A percentile compares a stretch with the other conserved stretches of the same genome.
These are phyloP conservation scores for Caenorhabditis brenneri DNA, from an alignment of 1,140 invertebrate species.

Conservation along the genomic window DNA sequence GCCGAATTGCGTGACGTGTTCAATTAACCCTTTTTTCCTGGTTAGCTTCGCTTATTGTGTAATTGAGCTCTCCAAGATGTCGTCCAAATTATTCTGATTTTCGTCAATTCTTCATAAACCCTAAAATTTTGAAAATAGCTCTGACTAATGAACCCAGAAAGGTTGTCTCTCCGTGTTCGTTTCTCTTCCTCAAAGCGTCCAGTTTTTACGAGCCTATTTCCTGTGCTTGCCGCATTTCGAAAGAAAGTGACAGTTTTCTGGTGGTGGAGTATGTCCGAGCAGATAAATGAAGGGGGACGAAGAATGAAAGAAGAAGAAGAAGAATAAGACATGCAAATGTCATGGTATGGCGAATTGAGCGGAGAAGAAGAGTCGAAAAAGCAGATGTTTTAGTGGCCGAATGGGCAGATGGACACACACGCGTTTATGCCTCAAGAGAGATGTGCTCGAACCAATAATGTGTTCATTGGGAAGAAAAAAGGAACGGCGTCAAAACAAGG, in stretches of 20 bases:
- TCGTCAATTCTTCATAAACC: too few species aligned
- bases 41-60: too few species aligned
- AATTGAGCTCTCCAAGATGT: too few species aligned
- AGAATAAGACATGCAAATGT: conserved; percentile 31
- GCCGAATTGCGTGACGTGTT: too few species aligned
- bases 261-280: neutral
- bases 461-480: conserved; percentile 3
- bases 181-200: neutral
- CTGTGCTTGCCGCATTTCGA: conserved; percentile 37
- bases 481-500: neutral
- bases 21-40: too few species aligned
- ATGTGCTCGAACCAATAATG: conserved; percentile 42
- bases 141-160: neutral
- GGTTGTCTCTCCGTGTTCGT: neutral
- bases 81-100: too few species aligned
- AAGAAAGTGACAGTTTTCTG: conserved; percentile 35
- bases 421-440: conserved; percentile 40
- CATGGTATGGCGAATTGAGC: conserved; percentile 29
- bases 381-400: conserved; percentile 41
- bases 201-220: conserved; percentile 13
- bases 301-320: neutral
- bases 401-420: conserved; percentile 24
- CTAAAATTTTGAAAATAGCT: neutral
- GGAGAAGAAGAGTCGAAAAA: conserved; percentile 14
- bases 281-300: neutral